A percentile compares a stretch with the other conserved stretches of the same genome.
phyloP scores from a whole-genome alignment of 2,888 invertebrate species.

The Hyalella azteca region DNA sequence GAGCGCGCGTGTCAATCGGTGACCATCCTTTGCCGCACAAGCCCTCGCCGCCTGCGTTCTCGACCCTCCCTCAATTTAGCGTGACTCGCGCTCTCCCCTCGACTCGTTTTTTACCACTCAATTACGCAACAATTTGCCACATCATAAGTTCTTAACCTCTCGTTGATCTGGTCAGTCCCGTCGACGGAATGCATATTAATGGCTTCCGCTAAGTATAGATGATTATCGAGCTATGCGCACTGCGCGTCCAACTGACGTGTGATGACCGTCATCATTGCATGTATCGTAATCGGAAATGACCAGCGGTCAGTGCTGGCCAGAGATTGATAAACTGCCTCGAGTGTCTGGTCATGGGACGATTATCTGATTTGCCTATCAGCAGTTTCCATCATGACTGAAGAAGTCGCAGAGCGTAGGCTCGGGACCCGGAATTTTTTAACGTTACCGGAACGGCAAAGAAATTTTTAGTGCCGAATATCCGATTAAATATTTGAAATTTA shows the following conservation, averaged over 20 bases:
- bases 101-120: conserved; percentile 34
- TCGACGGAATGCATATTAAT: conserved; percentile 20
- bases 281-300: conserved; percentile 24
- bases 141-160: conserved; percentile 36
- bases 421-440: too few species aligned
- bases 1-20: neutral
- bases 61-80: neutral
- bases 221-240: neutral
- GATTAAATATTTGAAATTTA: too few species aligned
- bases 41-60: neutral
- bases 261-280: neutral
- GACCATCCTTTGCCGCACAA: neutral
- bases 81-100: conserved; percentile 16
- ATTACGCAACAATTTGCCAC: conserved; percentile 32
- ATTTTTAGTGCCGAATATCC: too few species aligned
- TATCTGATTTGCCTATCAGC: too few species aligned
- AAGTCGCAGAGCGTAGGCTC: too few species aligned
- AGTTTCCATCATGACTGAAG: too few species aligned
- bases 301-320: neutral
- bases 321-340: neutral
- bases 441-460: too few species aligned
- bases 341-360: too few species aligned
- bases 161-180: conserved; percentile 27
- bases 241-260: too few species aligned
- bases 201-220: neutral